phyloP scores from a whole-genome alignment of 2,888 invertebrate genomes.

The Philonicus albiceps region DNA sequence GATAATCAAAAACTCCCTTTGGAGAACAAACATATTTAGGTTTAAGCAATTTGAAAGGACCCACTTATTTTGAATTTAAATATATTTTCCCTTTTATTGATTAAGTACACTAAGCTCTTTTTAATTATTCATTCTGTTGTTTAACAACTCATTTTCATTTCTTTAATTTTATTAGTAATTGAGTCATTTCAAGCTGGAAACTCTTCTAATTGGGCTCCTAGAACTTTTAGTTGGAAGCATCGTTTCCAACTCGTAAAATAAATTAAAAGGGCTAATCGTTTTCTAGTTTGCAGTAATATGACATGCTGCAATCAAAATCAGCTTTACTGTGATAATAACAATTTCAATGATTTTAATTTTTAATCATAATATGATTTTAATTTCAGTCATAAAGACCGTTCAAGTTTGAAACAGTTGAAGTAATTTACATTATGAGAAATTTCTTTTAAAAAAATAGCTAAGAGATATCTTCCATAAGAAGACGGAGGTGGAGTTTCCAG shows the following conservation, averaged over 20 bases:
- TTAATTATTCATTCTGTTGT: not conserved
- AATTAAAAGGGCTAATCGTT: not conserved
- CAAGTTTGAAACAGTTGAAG: not conserved
- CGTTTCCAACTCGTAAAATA: not conserved
- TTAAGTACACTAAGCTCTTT: not conserved
- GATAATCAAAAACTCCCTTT: not conserved
- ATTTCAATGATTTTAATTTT: not conserved
- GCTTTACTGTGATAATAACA: not conserved
- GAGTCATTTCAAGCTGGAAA: not conserved
- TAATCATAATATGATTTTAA: not conserved
- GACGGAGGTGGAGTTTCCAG: too few relatives aligned
- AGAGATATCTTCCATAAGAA: not conserved
- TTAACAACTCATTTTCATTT: not conserved
- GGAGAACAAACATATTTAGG: not conserved
- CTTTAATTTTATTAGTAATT: not conserved
- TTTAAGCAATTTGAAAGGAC: not conserved
- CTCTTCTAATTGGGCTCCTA: not conserved
- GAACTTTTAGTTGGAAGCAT: not conserved
- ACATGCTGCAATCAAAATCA: not conserved
- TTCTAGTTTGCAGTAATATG: not conserved
- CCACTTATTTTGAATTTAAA: not conserved
- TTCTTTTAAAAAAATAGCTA: not conserved
- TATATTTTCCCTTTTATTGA: not conserved
- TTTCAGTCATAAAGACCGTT: not conserved
- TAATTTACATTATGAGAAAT: not conserved